Conservation (phyloP, 2,888 invertebrate genomes). For the Aporophyla nigra region DNA sequence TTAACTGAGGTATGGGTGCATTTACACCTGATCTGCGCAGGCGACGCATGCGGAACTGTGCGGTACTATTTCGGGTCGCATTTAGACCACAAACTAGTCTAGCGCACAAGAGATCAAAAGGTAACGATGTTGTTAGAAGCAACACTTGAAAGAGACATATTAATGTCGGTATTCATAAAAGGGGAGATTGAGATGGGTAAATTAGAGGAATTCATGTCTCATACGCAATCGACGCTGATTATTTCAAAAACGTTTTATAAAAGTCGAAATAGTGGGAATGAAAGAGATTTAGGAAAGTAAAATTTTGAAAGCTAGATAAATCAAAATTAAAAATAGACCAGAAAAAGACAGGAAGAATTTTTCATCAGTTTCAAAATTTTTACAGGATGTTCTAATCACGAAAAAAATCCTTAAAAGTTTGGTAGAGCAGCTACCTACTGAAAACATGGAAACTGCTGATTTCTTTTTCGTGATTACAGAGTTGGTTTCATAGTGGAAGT, state of each 20-base stretch:
- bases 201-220: no score
- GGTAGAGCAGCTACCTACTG: no score
- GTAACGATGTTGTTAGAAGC: slow-evolving; percentile 76
- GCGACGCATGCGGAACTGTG: slow-evolving; percentile 86
- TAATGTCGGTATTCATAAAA: slow-evolving; percentile 23
- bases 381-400: no score
- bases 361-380: no score
- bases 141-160: slow-evolving; percentile 66
- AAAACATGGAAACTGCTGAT: no score
- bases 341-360: no score
- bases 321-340: no score
- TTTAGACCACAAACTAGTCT: slow-evolving; percentile 86
- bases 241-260: neutral
- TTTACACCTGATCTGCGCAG: slow-evolving; percentile 86
- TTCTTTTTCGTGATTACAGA: no score
- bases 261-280: neutral
- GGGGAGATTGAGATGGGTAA: neutral
- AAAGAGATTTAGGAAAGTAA: neutral
- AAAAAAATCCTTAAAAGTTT: no score
- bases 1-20: slow-evolving; percentile 74
- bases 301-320: no score
- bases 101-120: slow-evolving; percentile 87
- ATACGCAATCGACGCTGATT: no score
- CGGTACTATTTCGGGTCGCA: slow-evolving; percentile 85
- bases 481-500: no score